Conservation (phyloP, 2,797 vertebrate genomes). For the Coccyzus lansbergi region DNA sequence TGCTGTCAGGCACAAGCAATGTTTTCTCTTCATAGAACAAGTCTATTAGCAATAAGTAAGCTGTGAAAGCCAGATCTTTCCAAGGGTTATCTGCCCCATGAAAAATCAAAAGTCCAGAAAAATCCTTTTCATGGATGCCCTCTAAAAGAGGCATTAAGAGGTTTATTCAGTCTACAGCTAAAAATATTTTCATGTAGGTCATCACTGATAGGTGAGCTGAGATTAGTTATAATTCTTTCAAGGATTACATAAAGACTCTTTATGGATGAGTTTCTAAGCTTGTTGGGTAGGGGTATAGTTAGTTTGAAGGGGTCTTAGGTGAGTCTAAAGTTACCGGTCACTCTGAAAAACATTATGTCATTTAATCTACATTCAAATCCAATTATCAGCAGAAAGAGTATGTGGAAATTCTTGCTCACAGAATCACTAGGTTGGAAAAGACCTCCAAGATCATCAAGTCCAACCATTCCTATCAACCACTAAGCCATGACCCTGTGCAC, state of each 20-base stretch:
- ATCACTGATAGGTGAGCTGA: neutral
- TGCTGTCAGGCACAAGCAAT: neutral
- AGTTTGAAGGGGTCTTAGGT: neutral
- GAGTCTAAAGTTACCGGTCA: neutral
- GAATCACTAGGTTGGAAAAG: too few relatives aligned
- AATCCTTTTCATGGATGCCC: neutral
- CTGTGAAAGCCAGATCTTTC: neutral
- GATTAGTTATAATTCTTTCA: neutral
- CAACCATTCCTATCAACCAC: too few relatives aligned
- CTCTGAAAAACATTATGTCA: neutral
- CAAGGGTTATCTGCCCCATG: neutral
- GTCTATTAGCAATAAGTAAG: neutral
- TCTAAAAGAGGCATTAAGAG: neutral
- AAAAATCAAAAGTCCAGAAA: neutral
- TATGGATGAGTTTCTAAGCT: neutral
- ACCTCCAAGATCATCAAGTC: too few relatives aligned
- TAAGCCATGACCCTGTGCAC: too few relatives aligned
- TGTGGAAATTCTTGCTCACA: neutral
- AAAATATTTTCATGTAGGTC: conserved; percentile 8
- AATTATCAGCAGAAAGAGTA: neutral
- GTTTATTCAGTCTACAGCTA: neutral
- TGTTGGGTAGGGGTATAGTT: neutral
- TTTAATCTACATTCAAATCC: neutral
- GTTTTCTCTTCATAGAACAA: neutral
- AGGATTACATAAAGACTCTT: neutral